These are phyloP conservation scores for Zygaena filipendulae DNA, from an alignment of 2,888 invertebrate species.

Conservation along the genomic window DNA sequence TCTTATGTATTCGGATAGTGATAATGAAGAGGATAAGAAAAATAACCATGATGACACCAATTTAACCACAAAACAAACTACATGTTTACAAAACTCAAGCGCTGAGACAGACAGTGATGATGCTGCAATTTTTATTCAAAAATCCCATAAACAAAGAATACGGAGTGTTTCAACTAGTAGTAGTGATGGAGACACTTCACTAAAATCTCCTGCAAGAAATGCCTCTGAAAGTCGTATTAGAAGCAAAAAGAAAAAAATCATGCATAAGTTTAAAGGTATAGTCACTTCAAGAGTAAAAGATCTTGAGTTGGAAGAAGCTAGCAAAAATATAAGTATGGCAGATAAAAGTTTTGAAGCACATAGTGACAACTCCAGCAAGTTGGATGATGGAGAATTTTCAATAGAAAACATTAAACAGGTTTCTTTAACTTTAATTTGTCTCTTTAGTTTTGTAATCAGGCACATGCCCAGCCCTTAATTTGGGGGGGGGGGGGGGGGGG, in stretches of 20 bases:
- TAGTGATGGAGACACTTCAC: slow-evolving; percentile 5
- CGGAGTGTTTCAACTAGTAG: slow-evolving; percentile 8
- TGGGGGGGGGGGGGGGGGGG: too few species aligned
- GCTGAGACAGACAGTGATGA: background rate
- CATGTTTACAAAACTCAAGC: slow-evolving; percentile 6
- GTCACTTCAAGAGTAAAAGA: slow-evolving; percentile 25
- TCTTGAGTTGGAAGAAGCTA: slow-evolving; percentile 1
- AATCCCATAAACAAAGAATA: slow-evolving; percentile 7
- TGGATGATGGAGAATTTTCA: slow-evolving; percentile 15
- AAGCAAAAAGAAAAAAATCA: slow-evolving; percentile 37
- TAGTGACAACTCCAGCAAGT: slow-evolving; percentile 7
- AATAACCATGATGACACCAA: slow-evolving; percentile 11
- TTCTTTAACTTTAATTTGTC: too few species aligned
- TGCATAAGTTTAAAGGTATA: slow-evolving; percentile 41
- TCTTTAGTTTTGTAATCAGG: too few species aligned
- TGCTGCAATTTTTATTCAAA: background rate
- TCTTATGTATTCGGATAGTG: slow-evolving; percentile 39
- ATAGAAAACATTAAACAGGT: too few species aligned
- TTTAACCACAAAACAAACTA: slow-evolving; percentile 14
- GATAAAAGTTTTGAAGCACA: slow-evolving; percentile 7
- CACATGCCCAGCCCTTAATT: too few species aligned
- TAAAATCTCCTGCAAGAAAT: slow-evolving; percentile 21
- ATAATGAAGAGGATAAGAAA: slow-evolving; percentile 28
- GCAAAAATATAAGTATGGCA: slow-evolving; percentile 16
- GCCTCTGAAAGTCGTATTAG: slow-evolving; percentile 33